A percentile compares a stretch with the other conserved stretches of the same genome.
phyloP scores from a whole-genome alignment of 2,797 vertebrate genomes.

The Hydrolagus colliei region DNA sequence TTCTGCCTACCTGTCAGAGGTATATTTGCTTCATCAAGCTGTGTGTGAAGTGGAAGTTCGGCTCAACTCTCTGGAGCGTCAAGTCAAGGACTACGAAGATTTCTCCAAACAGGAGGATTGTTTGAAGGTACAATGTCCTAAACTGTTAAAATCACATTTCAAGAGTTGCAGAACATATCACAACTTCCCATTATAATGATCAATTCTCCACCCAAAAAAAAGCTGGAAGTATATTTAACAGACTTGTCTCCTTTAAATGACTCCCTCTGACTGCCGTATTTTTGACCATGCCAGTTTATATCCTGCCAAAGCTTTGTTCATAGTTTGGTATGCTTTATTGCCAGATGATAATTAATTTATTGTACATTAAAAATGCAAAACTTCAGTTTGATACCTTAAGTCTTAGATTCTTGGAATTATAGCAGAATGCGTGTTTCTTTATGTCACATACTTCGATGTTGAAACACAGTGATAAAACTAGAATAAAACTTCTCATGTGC shows the following conservation, averaged over 20 bases:
- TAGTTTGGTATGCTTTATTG: neutral
- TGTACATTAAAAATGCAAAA: neutral
- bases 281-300: neutral
- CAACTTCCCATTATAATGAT: too few relatives aligned
- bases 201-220: neutral
- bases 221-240: neutral
- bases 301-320: neutral
- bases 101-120: conserved; percentile 79
- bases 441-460: too few relatives aligned
- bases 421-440: too few relatives aligned
- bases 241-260: neutral
- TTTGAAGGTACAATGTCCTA: conserved; percentile 72
- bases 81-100: conserved; percentile 75
- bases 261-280: neutral
- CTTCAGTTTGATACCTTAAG: neutral
- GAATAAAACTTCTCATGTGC: too few relatives aligned
- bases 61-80: conserved; percentile 79
- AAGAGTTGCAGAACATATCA: too few relatives aligned
- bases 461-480: too few relatives aligned
- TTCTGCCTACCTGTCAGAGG: conserved; percentile 70
- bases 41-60: conserved; percentile 79
- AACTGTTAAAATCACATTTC: neutral
- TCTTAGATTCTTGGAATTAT: too few relatives aligned
- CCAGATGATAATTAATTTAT: neutral
- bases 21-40: conserved; percentile 71